These are phyloP conservation scores for Cyclina sinensis DNA, from an alignment of 1,140 invertebrate species.

Conservation along the genomic window DNA sequence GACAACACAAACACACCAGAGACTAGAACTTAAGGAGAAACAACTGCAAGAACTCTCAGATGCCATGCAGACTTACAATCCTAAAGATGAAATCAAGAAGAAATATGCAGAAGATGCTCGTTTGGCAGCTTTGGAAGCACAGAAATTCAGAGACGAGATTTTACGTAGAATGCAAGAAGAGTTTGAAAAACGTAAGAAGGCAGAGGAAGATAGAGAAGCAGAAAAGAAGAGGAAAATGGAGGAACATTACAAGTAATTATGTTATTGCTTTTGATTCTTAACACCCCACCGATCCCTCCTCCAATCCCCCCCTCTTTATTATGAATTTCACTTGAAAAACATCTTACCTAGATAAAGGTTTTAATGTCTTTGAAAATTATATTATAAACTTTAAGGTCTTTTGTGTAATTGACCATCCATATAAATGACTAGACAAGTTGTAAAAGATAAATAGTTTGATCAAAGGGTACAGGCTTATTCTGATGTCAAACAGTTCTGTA, in stretches of 20 bases:
- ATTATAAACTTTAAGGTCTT: too few species aligned
- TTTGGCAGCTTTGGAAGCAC: constrained; percentile 75
- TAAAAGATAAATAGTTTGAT: too few species aligned
- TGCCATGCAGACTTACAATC: constrained; percentile 82
- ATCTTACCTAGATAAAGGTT: too few species aligned
- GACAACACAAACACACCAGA: constrained; percentile 78
- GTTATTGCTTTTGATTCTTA: too few species aligned
- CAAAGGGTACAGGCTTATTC: too few species aligned
- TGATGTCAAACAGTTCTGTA: too few species aligned
- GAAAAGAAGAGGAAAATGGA: constrained; percentile 80
- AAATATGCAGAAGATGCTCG: constrained; percentile 82
- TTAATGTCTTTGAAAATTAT: too few species aligned
- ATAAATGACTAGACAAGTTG: too few species aligned
- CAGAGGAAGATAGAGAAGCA: constrained; percentile 78
- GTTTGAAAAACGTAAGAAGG: constrained; percentile 78
- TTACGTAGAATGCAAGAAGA: constrained; percentile 81
- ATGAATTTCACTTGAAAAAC: too few species aligned
- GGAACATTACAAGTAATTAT: constrained; percentile 80
- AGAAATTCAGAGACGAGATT: constrained; percentile 76
- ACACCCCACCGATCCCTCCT: too few species aligned
- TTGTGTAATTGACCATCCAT: too few species aligned
- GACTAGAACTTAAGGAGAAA: constrained; percentile 84
- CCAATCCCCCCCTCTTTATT: too few species aligned
- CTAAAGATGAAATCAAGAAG: constrained; percentile 79
- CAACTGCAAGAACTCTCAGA: constrained; percentile 83